These are phyloP conservation scores for Thymallus thymallus DNA, from an alignment of 2,113 vertebrate genomes.

Conservation along the genomic window DNA sequence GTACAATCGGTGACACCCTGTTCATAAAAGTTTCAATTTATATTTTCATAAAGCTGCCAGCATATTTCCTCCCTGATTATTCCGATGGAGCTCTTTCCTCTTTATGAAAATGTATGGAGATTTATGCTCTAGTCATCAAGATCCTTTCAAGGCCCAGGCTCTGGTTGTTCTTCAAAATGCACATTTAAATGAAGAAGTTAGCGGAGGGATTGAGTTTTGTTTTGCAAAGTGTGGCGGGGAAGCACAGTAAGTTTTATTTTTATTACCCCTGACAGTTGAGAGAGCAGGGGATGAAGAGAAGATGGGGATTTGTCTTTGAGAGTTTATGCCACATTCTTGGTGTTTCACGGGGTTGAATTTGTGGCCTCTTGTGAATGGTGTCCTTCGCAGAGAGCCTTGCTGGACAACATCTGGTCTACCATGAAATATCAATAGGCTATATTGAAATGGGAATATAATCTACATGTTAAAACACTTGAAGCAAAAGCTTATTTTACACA, in stretches of 20 bases:
- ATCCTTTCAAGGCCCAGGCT: conserved; percentile 53
- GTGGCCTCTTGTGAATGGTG: too few relatives aligned
- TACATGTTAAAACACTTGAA: too few relatives aligned
- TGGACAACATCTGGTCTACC: too few relatives aligned
- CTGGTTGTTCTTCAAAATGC: conserved; percentile 66
- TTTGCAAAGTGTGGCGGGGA: conserved; percentile 32
- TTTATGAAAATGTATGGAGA: conserved; percentile 72
- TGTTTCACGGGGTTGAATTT: too few relatives aligned
- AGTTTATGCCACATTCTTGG: too few relatives aligned
- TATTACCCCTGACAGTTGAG: conserved; percentile 53
- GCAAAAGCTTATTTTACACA: too few relatives aligned
- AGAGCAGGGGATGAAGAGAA: conserved; percentile 10
- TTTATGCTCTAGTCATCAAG: conserved; percentile 72
- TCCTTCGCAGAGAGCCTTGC: too few relatives aligned
- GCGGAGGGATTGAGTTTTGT: conserved; percentile 41
- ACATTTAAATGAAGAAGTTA: conserved; percentile 70
- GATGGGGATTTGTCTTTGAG: not conserved
- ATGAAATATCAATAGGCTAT: too few relatives aligned
- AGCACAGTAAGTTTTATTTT: conserved; percentile 61
- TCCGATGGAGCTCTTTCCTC: conserved; percentile 48
- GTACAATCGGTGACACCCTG: not conserved
- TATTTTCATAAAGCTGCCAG: conserved; percentile 67
- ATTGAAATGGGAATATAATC: too few relatives aligned
- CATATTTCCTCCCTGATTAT: conserved; percentile 60
- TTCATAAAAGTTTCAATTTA: conserved; percentile 61